Evolutionary conservation across 2,888 invertebrate species (phyloP), one percentile per base, ranked within the genome.

Genomic region (Sympetrum striolatum): DNA sequence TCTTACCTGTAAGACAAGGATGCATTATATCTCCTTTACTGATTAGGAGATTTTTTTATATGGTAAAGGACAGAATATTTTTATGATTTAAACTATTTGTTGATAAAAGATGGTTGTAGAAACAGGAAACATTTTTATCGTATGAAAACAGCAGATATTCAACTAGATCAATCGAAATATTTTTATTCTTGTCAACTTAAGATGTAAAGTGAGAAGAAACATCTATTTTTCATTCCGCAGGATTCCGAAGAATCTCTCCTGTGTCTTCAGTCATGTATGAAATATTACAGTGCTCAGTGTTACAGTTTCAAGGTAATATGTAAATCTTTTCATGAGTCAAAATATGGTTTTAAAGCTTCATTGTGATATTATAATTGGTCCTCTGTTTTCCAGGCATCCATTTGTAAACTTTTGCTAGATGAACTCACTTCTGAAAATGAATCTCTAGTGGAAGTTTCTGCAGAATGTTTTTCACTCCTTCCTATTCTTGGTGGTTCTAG

Each of bases 181-280:
- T 53, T 53, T 53, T 18, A 3, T 53, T 2, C 18, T 53, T 53
- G 18, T 53, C 15, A 53, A 53, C 1, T 53, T 0, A 4, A 6
- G 15, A 53, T 18, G 2, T 53, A 18, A 53, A 18, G 1, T 18
- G 2, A 18, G 2, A 53, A 53, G 53, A 53, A 18, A 3, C 18
- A 53, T 53, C 18, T 3, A 18, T 53, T 53, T 15, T 8, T 48
- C 12, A 48, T 53, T 53, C 10, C 15, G 14, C 31, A 73, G 73
- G 73, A 14, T 12, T 14, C 0, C 3, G 25, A 31, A 14, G 25
- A 25, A 31, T 73, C 60, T 5, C 64, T 86, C 22, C 58, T 37
- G 22, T 86, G 86, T n/a, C 37, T 86, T 14, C 86, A 86, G 39
- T 35, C 86, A 86, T 86, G 86, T 22, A 86, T 86, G 86, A 86